A percentile compares a stretch with the other conserved stretches of the same genome.
These are phyloP conservation scores for Glyphotaelius pellucidus DNA, from an alignment of 2,888 invertebrate genomes.

Conservation along the genomic window DNA sequence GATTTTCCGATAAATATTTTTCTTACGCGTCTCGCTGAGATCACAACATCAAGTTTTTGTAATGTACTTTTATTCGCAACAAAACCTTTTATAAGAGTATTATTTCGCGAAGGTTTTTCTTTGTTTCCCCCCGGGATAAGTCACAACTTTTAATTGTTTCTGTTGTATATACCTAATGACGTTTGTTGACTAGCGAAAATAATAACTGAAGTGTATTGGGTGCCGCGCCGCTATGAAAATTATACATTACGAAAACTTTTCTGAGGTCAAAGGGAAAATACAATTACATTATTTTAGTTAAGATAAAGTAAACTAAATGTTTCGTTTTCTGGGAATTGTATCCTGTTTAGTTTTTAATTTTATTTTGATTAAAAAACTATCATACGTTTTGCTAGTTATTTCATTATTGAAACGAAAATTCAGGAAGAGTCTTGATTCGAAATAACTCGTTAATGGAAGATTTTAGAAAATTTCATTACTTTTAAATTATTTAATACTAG, in stretches of 20 bases:
- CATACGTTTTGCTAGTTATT: too few relatives aligned
- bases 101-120: not conserved
- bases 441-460: too few relatives aligned
- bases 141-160: conserved; percentile 10
- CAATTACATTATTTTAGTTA: not conserved
- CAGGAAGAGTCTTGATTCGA: too few relatives aligned
- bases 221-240: not conserved
- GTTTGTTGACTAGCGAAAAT: conserved; percentile 8
- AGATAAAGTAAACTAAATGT: too few relatives aligned
- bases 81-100: conserved; percentile 6
- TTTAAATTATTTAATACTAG: too few relatives aligned
- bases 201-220: not conserved
- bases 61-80: conserved; percentile 11
- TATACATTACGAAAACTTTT: not conserved
- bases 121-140: not conserved
- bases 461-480: too few relatives aligned
- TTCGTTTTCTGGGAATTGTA: too few relatives aligned
- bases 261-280: not conserved
- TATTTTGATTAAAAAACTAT: too few relatives aligned
- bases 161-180: not conserved
- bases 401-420: too few relatives aligned
- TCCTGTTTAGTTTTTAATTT: too few relatives aligned
- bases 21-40: not conserved
- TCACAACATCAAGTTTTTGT: not conserved
- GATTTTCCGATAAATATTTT: not conserved